Evolutionary conservation across 2,797 vertebrate genomes (phyloP), one percentile per base, ranked within the genome.

Genomic region (Lagocephalus sceleratus): DNA sequence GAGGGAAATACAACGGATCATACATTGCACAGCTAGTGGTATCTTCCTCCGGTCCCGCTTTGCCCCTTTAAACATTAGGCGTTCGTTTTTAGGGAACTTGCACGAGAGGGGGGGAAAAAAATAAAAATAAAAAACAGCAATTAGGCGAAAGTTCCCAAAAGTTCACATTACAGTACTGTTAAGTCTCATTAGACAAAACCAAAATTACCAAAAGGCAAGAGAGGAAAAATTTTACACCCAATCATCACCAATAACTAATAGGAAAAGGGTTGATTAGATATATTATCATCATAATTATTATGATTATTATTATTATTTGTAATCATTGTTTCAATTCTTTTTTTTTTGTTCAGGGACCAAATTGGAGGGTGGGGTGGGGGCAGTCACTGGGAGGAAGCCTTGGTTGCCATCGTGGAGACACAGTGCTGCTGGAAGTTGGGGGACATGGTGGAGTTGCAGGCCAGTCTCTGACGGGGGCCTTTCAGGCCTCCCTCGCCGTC

Each of bases 391-490:
- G 97, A 98, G 48, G 97, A 98, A 54, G 97, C 97, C 89, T 98
- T 99, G 57, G 97, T 97, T 57, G 96, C 93, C 89, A 98, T 89
- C 0, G 95, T 95, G 68, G 95, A 93, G 45, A 98, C 96, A 16
- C 97, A 98, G 86, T 98, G 96, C 92, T 98, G 95, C 89, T 99
- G 97, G 90, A 99, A 99, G 91, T 94, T 97, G 73, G 95, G 94
- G 14, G 97, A 95, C 90, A 98, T 89, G 35, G 93, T 81, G 0
- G 94, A 85, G 64, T 94, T 98, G 88, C 95, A 98, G 85, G 94
- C 93, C 63, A 97, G 94, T 95, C 95, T 96, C 92, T 96, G 97
- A 68, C 94, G 92, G 2, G 92, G 87, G 66, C 93, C 88, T 82
- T 95, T 97, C 71, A 88, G 80, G 39, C 83, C 91, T 20, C 85